Conservation (phyloP, 2,113 vertebrate genomes). For the Notechis scutatus region DNA sequence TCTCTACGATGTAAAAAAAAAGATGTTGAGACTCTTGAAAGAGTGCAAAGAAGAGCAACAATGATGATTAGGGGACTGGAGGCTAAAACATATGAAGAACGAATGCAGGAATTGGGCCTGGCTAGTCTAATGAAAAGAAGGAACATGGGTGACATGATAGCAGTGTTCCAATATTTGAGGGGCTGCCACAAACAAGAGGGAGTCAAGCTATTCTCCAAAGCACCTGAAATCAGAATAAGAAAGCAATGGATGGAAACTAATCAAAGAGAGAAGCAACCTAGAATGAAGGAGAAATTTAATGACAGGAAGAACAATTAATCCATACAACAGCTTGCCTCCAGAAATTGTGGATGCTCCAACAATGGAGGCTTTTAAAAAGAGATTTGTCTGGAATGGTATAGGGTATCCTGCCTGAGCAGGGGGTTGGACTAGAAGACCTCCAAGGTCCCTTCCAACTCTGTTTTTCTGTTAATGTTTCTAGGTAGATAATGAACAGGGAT, state of each 20-base stretch:
- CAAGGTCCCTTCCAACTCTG: not conserved
- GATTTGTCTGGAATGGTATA: no score
- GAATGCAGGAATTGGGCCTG: accelerated
- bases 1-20: no score
- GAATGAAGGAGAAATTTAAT: not conserved
- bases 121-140: not conserved
- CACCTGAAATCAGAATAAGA: not conserved
- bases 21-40: no score
- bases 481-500: not conserved
- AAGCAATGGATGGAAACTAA: not conserved
- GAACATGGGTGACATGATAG: not conserved
- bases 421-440: not conserved
- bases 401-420: no score
- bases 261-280: not conserved
- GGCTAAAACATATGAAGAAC: not conserved
- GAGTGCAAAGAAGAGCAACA: no score
- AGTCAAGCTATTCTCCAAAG: not conserved
- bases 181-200: not conserved
- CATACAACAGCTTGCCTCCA: not conserved
- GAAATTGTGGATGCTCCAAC: not conserved
- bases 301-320: not conserved
- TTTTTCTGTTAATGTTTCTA: not conserved
- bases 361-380: no score
- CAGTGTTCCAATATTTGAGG: not conserved
- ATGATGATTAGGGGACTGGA: no score